Evolutionary conservation across 2,113 vertebrate species (phyloP), one percentile per base, ranked within the genome.

Genomic region (Grallaria varia): DNA sequence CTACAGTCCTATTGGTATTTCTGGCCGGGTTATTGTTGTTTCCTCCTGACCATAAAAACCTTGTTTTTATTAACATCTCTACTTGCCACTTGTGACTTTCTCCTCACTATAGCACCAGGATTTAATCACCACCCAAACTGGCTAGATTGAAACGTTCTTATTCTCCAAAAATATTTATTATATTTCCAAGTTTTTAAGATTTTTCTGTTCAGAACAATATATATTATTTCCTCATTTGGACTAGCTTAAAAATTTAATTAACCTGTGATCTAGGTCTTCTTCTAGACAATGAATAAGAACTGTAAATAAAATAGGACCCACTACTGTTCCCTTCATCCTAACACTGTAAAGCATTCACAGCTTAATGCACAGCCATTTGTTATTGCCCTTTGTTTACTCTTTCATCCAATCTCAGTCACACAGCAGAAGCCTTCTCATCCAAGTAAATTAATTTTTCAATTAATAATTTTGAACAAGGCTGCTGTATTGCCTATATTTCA

Each of bases 381-480:
- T 56, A 68, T 55, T 37, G 84, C 33, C 47, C 21, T 84, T 78
- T 76, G 31, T 87, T 87, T 80, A 80, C 49, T 79, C 45, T 55
- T 93, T 90, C 73, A 74, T 64, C 47, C 80, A 87, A 14, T 47
- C 60, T 79, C 80, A 92, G 44, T 64, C 71, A 66, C 4, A 4
- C 22, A 85, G 62, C 79, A 82, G 45, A 20, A 56, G 31, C 22
- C 21, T 78, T 74, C 71, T 87, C 33, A 82, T 89, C n/a, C 81
- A 81, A 91, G 80, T 81, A 75, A 91, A 91, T 90, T 93, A 84
- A 89, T 72, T 89, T 94, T 90, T 87, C 81, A 95, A 79, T 92
- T 86, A 91, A 20, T 76, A 25, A 78, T 89, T 96, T 88, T 88
- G 44, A 66, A 73, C 27, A 11, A 72, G 44, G 24, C 19, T 76